Percentiles rank a stretch among this genome's conserved stretches.
phyloP scores from a whole-genome alignment of 2,888 invertebrate genomes.

The Drosophila quinaria region DNA sequence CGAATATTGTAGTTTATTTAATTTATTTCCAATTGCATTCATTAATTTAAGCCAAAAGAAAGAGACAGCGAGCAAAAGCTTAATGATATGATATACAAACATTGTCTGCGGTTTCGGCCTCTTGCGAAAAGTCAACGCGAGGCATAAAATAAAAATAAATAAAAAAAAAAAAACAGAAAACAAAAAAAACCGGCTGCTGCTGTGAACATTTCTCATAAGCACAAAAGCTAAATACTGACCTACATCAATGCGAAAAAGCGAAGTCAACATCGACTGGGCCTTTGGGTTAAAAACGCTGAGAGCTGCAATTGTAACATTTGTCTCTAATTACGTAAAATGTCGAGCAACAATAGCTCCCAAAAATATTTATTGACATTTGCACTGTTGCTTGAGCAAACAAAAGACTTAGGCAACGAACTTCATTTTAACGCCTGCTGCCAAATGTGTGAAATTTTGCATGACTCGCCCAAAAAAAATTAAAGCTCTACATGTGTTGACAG shows the following conservation, averaged over 20 bases:
- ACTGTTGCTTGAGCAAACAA: conserved; percentile 54
- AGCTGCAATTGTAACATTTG: conserved; percentile 63
- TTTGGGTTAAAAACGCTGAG: conserved; percentile 28
- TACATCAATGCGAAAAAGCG: conserved; percentile 72
- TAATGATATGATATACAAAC: conserved; percentile 15
- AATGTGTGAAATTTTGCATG: conserved; percentile 27
- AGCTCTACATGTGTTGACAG: conserved; percentile 16
- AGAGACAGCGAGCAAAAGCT: conserved; percentile 1
- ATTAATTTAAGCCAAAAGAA: conserved; percentile 59
- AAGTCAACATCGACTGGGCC: conserved; percentile 51
- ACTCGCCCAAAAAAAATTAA: conserved; percentile 14
- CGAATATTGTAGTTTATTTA: conserved; percentile 20
- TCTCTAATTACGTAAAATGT: conserved; percentile 71
- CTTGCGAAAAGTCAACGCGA: conserved; percentile 70
- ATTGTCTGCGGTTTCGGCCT: conserved; percentile 33
- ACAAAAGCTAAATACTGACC: conserved; percentile 76
- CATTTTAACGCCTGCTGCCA: conserved; percentile 8
- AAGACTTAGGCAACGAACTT: conserved; percentile 76
- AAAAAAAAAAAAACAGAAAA: conserved; percentile 23
- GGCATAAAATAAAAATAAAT: conserved; percentile 9
- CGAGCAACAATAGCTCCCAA: conserved; percentile 33
- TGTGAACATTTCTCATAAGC: conserved; percentile 62
- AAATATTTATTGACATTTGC: conserved; percentile 58
- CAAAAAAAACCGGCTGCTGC: conserved; percentile 68
- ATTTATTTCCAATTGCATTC: conserved; percentile 65